Conservation (phyloP, 2,888 invertebrate genomes). For the Dichetophora obliterata region DNA sequence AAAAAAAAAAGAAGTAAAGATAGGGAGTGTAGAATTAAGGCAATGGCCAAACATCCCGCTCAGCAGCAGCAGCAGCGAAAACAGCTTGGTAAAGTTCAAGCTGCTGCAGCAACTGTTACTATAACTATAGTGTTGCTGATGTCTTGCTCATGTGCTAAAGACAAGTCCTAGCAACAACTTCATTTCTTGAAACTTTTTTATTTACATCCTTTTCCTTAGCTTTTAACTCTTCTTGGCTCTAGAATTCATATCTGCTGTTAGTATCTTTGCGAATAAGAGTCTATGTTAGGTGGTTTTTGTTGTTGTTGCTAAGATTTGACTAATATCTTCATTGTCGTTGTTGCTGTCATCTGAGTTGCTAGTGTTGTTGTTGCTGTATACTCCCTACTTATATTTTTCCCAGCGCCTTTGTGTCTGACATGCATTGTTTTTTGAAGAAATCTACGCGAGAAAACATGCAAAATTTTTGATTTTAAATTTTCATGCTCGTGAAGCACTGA, state of each 20-base stretch:
- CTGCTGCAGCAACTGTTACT: constrained; percentile 16
- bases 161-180: constrained; percentile 27
- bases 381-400: constrained; percentile 2
- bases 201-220: background rate
- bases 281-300: background rate
- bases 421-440: constrained; percentile 7
- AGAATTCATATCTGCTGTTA: constrained; percentile 1
- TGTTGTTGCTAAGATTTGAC: background rate
- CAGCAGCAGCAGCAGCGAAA: constrained; percentile 7
- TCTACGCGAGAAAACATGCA: background rate
- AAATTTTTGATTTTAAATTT: background rate
- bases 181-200: background rate
- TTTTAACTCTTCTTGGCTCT: background rate
- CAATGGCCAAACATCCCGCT: background rate
- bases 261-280: constrained; percentile 2
- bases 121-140: background rate
- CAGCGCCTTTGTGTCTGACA: constrained; percentile 28
- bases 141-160: background rate
- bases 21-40: no score
- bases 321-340: constrained; percentile 8
- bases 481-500: background rate
- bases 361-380: background rate
- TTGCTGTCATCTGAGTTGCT: background rate
- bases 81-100: background rate
- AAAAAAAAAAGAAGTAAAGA: background rate